These are phyloP conservation scores for Hyles vespertilio DNA, from an alignment of 1,140 invertebrate genomes.

Conservation along the genomic window DNA sequence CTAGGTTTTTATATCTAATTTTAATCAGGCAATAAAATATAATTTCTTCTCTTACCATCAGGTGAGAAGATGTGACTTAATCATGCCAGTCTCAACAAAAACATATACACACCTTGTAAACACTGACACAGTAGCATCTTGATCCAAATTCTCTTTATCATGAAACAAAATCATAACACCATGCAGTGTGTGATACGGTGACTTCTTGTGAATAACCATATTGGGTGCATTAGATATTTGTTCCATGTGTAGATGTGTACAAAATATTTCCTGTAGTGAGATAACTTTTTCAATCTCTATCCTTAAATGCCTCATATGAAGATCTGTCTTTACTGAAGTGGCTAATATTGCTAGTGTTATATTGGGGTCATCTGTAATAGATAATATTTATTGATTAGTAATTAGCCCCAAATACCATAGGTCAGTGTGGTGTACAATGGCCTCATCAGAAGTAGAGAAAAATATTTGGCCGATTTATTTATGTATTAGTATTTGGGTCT, in stretches of 20 bases:
- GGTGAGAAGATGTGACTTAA: too few relatives aligned
- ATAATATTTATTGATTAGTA: too few relatives aligned
- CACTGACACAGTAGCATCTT: conserved; percentile 24
- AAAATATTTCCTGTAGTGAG: conserved; percentile 30
- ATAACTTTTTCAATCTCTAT: conserved; percentile 14
- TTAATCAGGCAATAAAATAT: too few relatives aligned
- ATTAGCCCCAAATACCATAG: too few relatives aligned
- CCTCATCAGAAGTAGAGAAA: too few relatives aligned
- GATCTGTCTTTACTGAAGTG: conserved; percentile 33
- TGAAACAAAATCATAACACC: conserved; percentile 41
- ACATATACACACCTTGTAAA: conserved; percentile 39
- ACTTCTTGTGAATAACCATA: conserved; percentile 36
- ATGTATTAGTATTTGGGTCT: too few relatives aligned
- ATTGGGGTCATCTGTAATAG: conserved; percentile 1
- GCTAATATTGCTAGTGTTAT: conserved; percentile 20
- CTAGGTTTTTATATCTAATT: too few relatives aligned
- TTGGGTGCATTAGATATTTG: conserved; percentile 22
- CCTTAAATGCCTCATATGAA: conserved; percentile 35
- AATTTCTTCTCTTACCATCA: too few relatives aligned
- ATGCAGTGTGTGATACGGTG: conserved; percentile 43
- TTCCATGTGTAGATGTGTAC: conserved; percentile 43
- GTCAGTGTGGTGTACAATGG: too few relatives aligned
- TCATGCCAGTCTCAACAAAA: too few relatives aligned
- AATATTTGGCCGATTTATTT: too few relatives aligned
- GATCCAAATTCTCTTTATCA: conserved; percentile 14